Evolutionary conservation across 2,113 vertebrate species (phyloP).

Genomic region (Clinocottus analis): DNA sequence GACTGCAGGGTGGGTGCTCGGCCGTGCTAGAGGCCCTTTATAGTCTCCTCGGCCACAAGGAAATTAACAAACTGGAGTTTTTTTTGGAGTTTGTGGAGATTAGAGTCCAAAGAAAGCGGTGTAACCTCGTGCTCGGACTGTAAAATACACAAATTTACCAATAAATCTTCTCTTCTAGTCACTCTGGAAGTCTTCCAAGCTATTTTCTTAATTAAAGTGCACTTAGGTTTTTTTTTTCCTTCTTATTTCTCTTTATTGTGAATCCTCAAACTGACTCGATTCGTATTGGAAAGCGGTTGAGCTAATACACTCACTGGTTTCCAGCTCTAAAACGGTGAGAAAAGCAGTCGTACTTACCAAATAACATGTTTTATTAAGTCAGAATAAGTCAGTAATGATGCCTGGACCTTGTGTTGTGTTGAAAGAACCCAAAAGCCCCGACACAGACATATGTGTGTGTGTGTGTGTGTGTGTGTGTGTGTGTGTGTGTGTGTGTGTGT

Average conservation of each 20-base stretch:
- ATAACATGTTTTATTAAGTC: neutral
- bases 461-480: neutral
- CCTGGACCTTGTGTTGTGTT: neutral
- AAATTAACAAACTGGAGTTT: neutral
- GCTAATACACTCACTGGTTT: neutral
- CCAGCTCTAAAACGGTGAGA: neutral
- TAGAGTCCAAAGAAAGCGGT: neutral
- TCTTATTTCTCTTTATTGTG: neutral
- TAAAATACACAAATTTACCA: neutral
- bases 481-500: neutral
- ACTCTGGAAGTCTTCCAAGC: neutral
- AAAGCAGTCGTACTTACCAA: neutral
- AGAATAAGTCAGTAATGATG: neutral
- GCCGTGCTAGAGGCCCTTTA: neutral
- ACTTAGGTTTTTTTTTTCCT: no score
- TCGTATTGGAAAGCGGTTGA: neutral
- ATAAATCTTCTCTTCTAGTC: neutral
- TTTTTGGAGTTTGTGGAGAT: neutral
- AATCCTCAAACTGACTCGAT: neutral
- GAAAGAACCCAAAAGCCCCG: neutral
- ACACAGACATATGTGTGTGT: neutral
- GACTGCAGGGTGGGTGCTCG: slow-evolving; percentile 6
- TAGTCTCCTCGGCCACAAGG: neutral
- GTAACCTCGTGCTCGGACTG: neutral
- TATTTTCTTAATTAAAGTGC: neutral